Evolutionary conservation across 2,113 vertebrate species (phyloP), one percentile per base, ranked within the genome.

Genomic region (Suricata suricatta): DNA sequence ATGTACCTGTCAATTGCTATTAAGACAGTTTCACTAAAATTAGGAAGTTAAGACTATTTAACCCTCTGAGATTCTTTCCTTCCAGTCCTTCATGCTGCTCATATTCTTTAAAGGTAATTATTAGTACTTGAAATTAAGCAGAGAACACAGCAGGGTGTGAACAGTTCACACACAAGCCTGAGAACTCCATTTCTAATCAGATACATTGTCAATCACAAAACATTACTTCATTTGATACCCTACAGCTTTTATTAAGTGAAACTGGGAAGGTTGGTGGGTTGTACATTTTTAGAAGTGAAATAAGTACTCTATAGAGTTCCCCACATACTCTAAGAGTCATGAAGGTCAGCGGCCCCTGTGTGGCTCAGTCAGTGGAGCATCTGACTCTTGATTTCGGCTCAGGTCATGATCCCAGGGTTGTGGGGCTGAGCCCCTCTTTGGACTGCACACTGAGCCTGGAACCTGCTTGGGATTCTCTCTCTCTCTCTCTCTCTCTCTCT

Each of bases 1-100:
- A 74, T 12, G 88, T 74, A 66, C 12, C 35, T 81, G 12, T 82
- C 10, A 54, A 10, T 93, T 93, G 25, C 44, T 63, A 90, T 96
- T 82, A 95, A 97, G 13, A 3, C 19, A 83, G 3, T 69, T 64
- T 89, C 80, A 77, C 77, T 96, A 82, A 97, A 95, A 83, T 33
- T 1, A 60, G 54, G 8, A 76, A 72, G 35, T 31, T 85, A 95
- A 50, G 23, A 71, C 68, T 82, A 89, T 79, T 47, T 80, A 93
- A 60, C 4, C 54, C 17, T 33, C 15, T 76, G 14, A 88, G 38
- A n/a, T 57, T 60, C 27, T 10, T 47, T 77, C 74, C 66, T 93
- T 92, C 31, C 7, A 80, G 17, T 87, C 38, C 47, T 74, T 52
- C 44, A 64, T 13, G 29, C 33, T 44, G 27, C n/a, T 16, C 87